These are phyloP conservation scores for Lampropteryx suffumata DNA, from an alignment of 2,888 invertebrate species.

Conservation along the genomic window DNA sequence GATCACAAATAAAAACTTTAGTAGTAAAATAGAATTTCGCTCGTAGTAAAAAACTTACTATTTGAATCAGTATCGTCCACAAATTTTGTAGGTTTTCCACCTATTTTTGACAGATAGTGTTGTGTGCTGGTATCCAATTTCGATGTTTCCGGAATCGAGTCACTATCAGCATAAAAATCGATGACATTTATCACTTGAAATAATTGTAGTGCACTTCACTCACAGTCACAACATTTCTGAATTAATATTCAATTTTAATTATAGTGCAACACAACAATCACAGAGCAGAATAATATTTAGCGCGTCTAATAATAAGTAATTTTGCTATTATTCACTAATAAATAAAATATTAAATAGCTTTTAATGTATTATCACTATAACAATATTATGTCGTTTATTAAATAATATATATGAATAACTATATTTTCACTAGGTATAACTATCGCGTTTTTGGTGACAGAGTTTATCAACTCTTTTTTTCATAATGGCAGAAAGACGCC, in stretches of 20 bases:
- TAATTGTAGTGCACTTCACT: conserved; percentile 63
- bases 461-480: conserved; percentile 75
- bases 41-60: too few relatives aligned
- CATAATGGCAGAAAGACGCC: conserved; percentile 81
- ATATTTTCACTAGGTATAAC: conserved; percentile 79
- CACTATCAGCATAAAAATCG: conserved; percentile 59
- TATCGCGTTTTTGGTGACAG: conserved; percentile 77
- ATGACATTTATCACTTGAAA: conserved; percentile 59
- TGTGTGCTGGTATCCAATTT: conserved; percentile 56
- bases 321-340: conserved; percentile 79
- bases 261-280: conserved; percentile 76
- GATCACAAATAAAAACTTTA: too few relatives aligned
- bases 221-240: conserved; percentile 69
- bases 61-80: conserved; percentile 79
- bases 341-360: conserved; percentile 67
- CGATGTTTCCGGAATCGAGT: conserved; percentile 64
- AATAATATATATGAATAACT: conserved; percentile 73
- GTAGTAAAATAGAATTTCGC: conserved; percentile 23
- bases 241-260: conserved; percentile 56
- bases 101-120: conserved; percentile 72
- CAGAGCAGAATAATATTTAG: conserved; percentile 67
- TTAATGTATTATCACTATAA: conserved; percentile 78
- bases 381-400: conserved; percentile 69
- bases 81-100: conserved; percentile 74
- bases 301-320: conserved; percentile 74